Evolutionary conservation across 2,888 invertebrate genomes (phyloP).

Genomic region (Caenorhabditis sp.): DNA sequence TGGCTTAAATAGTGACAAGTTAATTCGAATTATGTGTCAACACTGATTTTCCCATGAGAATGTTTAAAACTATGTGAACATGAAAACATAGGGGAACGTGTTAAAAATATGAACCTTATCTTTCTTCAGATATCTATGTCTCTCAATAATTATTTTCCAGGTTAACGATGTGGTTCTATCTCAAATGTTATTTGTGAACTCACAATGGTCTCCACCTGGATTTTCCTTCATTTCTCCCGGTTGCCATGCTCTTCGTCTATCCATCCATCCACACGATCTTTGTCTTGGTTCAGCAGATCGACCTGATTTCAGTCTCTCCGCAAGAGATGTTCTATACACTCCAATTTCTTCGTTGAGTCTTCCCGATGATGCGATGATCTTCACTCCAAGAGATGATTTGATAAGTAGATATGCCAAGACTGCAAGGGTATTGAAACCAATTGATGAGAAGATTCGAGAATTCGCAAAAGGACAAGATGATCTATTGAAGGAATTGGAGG

Average conservation of each 20-base stretch:
- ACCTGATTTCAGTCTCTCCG: slow-evolving; percentile 18
- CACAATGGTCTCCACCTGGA: slow-evolving; percentile 42
- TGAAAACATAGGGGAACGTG: background rate
- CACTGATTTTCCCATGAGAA: too few relatives aligned
- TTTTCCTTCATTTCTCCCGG: slow-evolving; percentile 31
- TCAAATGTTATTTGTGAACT: slow-evolving; percentile 37
- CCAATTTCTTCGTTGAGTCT: background rate
- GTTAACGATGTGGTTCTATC: slow-evolving; percentile 27
- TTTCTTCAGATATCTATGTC: background rate
- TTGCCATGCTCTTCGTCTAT: slow-evolving; percentile 29
- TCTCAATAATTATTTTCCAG: background rate
- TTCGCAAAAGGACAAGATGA: slow-evolving; percentile 26
- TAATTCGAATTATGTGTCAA: too few relatives aligned
- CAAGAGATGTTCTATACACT: slow-evolving; percentile 30
- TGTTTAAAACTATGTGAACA: too few relatives aligned
- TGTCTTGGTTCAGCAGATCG: slow-evolving; percentile 15
- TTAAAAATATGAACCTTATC: background rate
- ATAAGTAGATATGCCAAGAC: slow-evolving; percentile 26
- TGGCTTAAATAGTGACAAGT: too few relatives aligned
- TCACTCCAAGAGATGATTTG: slow-evolving; percentile 14
- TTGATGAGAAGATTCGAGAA: slow-evolving; percentile 27
- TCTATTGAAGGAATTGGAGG: slow-evolving; percentile 16
- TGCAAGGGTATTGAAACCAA: slow-evolving; percentile 9
- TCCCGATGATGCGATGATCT: background rate
- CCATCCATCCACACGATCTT: slow-evolving; percentile 37